Base-by-base conservation (phyloP, 2,113 vertebrate genomes). In the Taurulus bubalis region DNA sequence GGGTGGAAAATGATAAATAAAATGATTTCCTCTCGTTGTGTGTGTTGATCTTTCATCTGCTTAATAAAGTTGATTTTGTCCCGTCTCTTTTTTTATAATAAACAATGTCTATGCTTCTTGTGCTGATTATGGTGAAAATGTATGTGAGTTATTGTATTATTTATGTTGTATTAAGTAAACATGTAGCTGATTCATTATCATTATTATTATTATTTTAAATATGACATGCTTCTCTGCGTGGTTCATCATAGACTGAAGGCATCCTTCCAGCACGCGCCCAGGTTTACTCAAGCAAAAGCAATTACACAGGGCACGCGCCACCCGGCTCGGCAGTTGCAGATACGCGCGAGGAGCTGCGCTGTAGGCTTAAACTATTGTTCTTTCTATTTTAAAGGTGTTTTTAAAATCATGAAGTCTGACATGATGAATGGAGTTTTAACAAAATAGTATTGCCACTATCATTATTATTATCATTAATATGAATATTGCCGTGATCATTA, bases 231-330 rank as follows among this genome's bases (percentile, higher is more conserved):
- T 24, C 24, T 53, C 28, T 59, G 34, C 22, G 24, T 40, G 30
- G 22, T 60, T 62, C 18, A 49, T 18, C 59, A 32, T 4, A 30
- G 8, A 40, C 69, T 72, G 64, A 47, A 49, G 65, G 51, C 10
- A 53, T 38, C 71, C 40, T 51, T 20, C 8, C 36, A 82, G 90
- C 88, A 89, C 87, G 85, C 85, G 89, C 68, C 82, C 45, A 8
- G 34, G 51, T 73, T 77, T 24, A 59, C 12, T 77, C 70, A 85
- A 22, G 53, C 89, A 53, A 80, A 69, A 85, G 69, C 88, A 88
- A 93, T 93, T 72, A 80, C 84, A 30, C 30, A 71, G 83, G 71
- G 85, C 89, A 92, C 89, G 89, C 80, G 87, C 85, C 86, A 67
- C n/a, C 55, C 87, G 83, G 82, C 73, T 83, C 79, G 77, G 79